A percentile compares a stretch with the other conserved stretches of the same genome.
phyloP scores from a whole-genome alignment of 1,140 invertebrate species.

The Pomacea maculata region DNA sequence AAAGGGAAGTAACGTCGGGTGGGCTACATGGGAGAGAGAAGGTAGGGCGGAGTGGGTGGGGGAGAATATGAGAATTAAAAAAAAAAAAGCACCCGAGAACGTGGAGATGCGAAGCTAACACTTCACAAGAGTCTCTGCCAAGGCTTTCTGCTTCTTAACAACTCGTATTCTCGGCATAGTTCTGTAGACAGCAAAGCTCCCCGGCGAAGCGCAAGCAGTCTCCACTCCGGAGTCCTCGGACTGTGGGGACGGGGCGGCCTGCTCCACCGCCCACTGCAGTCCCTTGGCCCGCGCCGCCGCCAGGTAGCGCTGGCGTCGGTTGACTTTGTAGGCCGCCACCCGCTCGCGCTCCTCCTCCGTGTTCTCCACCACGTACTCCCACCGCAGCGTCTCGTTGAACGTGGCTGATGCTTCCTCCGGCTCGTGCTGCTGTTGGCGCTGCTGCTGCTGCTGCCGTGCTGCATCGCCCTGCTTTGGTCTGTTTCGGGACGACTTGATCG shows the following conservation, averaged over 20 bases:
- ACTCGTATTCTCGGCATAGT: slow-evolving; percentile 32
- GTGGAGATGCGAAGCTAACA: slow-evolving; percentile 5
- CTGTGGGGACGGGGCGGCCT: slow-evolving; percentile 26
- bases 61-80: neutral
- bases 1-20: neutral
- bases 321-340: slow-evolving; percentile 57
- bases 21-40: neutral
- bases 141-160: neutral
- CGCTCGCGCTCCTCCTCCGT: slow-evolving; percentile 52
- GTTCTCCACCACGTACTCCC: slow-evolving; percentile 50
- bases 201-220: slow-evolving; percentile 11
- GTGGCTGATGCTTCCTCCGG: neutral
- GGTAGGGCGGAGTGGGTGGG: neutral
- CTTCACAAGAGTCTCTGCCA: slow-evolving; percentile 28
- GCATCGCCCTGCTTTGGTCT: neutral
- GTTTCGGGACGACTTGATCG: neutral
- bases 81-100: neutral
- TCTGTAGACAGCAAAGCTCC: slow-evolving; percentile 32
- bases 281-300: slow-evolving; percentile 56
- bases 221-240: slow-evolving; percentile 49
- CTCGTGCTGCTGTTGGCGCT: neutral
- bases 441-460: neutral
- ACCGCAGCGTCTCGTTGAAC: slow-evolving; percentile 52
- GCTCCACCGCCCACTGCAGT: slow-evolving; percentile 47
- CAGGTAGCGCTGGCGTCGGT: slow-evolving; percentile 57